These are phyloP conservation scores for Dusona sp. DNA, from an alignment of 2,888 invertebrate genomes.

Conservation along the genomic window DNA sequence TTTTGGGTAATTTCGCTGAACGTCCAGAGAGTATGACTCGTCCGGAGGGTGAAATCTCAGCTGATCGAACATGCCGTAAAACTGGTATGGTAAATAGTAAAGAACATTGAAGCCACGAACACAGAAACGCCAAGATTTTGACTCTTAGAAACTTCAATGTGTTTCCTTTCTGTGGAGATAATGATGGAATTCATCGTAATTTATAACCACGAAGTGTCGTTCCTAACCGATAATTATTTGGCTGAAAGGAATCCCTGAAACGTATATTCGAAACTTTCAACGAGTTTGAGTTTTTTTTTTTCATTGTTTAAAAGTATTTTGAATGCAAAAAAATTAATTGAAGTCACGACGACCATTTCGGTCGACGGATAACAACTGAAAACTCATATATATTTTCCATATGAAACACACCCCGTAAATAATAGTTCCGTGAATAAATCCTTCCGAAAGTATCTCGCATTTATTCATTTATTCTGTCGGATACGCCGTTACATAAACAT, in stretches of 20 bases:
- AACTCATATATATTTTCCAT: too few species aligned
- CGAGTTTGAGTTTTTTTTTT: background rate
- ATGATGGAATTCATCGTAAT: background rate
- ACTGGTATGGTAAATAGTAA: background rate
- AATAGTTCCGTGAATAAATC: background rate
- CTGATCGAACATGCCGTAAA: conserved; percentile 22
- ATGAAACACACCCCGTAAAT: too few species aligned
- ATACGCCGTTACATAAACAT: background rate
- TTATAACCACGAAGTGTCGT: too few species aligned
- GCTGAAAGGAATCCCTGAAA: too few species aligned
- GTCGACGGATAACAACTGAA: too few species aligned
- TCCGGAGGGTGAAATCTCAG: conserved; percentile 30
- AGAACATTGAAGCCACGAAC: background rate
- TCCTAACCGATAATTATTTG: too few species aligned
- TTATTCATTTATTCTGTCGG: background rate
- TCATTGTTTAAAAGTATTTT: background rate
- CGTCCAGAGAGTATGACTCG: conserved; percentile 30
- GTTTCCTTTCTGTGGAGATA: too few species aligned
- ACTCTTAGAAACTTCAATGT: background rate
- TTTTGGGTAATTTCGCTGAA: conserved; percentile 51
- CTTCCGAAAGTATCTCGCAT: background rate
- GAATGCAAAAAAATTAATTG: background rate
- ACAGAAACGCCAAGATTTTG: background rate
- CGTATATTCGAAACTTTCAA: too few species aligned
- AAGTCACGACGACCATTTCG: too few species aligned